Evolutionary conservation across 2,888 invertebrate genomes (phyloP), one percentile per base, ranked within the genome.

Genomic region (Scaptomyza tumidula): DNA sequence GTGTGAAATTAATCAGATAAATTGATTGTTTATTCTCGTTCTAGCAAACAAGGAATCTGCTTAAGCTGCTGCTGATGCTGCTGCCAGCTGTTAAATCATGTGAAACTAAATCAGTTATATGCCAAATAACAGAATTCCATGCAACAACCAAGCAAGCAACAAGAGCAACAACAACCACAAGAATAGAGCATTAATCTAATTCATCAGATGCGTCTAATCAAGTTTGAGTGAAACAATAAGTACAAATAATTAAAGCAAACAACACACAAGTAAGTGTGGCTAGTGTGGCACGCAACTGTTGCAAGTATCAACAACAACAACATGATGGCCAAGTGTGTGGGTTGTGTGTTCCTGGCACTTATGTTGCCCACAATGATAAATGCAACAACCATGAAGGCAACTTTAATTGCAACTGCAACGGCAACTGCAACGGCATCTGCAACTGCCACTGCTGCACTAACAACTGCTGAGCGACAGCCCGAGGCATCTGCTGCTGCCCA

Each of bases 141-240:
- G 31, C 19, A 39, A 19, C 37, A 62, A 44, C 16, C 53, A 16
- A 1, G 3, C 1, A 1, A 43, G 27, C 43, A 57, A 35, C 19
- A 45, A 19, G 31, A 62, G 39, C 16, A 56, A 19, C 16, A 45
- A 43, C 46, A 57, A 50, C n/a, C 46, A 35, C 11, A 29, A 41
- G 48, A 41, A 48, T 5, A 53, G 57, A 48, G 61, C 61, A 75
- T 67, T 69, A 76, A 67, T 69, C 63, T 67, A 66, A 80, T 76
- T 43, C 80, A 78, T 80, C 78, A 71, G 71, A 79, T 79, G 75
- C 81, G 61, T 78, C 75, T 75, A 79, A 79, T 79, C 81, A 79
- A 75, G 78, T 71, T 33, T 49, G 43, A 60, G 35, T 61, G 29
- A 45, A 65, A 62, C 79, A 73, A 76, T 64, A 68, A 75, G 66